Evolutionary conservation across 2,888 invertebrate species (phyloP), one percentile per base, ranked within the genome.

Genomic region (Habrosyne pyritoides): DNA sequence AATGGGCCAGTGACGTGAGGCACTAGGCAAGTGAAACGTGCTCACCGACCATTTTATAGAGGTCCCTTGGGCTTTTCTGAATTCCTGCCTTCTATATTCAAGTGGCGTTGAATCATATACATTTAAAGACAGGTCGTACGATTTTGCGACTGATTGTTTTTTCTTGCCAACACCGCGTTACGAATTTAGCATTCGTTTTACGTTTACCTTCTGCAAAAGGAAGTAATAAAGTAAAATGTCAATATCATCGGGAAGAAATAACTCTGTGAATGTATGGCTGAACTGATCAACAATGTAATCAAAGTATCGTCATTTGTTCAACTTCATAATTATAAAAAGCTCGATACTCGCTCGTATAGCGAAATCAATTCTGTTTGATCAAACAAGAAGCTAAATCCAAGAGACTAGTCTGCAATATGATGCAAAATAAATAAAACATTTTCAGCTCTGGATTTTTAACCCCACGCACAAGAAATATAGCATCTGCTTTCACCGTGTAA

Each of bases 1-100:
- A 89, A 89, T 90, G 83, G 87, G 89, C 87, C 84, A 87, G 84
- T 85, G 85, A 86, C 82, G 85, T 82, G 80, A 75, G 79, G 77
- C 70, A 77, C 60, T 67, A 75, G 79, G 83, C 84, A 84, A 84
- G 86, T 84, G 85, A 84, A 83, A 81, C 73, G 79, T 76, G 78
- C 75, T 82, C 67, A 55, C 56, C 68, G 66, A 73, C 86, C 82
- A 83, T 68, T 77, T 65, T 83, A 81, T 67, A 57, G 47, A 70
- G 84, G 78, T 64, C 84, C 63, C 73, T 67, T 60, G 67, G 74
- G 73, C 73, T 72, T 77, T 75, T 65, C 61, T 60, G 56, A 55
- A 64, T 62, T 63, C 59, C 55, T 61, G 50, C 18, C 12, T 50
- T 50, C 28, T 30, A 28, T 50, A 50, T 60, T 63, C 61, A 61